Conservation (phyloP, 2,113 vertebrate genomes). For the Gnathonemus longibarbis region DNA sequence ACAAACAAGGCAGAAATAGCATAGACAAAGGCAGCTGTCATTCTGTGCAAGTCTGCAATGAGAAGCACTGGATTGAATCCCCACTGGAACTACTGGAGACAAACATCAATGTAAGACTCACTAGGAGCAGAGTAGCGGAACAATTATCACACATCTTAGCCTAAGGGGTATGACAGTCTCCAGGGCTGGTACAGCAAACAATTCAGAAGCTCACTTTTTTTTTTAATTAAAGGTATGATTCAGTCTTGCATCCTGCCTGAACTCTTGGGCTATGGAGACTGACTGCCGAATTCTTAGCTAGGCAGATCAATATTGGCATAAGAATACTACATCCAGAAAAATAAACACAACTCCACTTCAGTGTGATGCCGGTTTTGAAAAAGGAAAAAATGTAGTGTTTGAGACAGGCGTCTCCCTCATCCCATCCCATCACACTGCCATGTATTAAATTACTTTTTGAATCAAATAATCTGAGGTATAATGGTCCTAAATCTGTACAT, state of each 20-base stretch:
- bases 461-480: neutral
- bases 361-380: neutral
- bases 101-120: neutral
- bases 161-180: neutral
- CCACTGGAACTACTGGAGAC: constrained; percentile 9
- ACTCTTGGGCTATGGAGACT: neutral
- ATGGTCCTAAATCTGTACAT: constrained; percentile 1
- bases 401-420: neutral
- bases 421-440: neutral
- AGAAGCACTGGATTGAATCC: neutral
- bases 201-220: neutral
- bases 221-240: neutral
- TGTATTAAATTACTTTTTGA: neutral
- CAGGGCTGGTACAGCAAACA: neutral
- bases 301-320: neutral
- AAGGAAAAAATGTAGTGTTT: constrained; percentile 6
- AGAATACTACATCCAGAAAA: constrained; percentile 6
- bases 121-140: neutral
- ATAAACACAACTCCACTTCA: neutral
- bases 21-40: constrained; percentile 32
- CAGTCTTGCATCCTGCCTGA: neutral
- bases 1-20: constrained; percentile 39
- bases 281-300: neutral
- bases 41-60: constrained; percentile 25
- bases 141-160: neutral